Evolutionary conservation across 37 sponge, comb jelly and placozoan genomes (phyloP), one percentile per base, ranked within the genome.

Genomic region (Halichondria panicea): DNA sequence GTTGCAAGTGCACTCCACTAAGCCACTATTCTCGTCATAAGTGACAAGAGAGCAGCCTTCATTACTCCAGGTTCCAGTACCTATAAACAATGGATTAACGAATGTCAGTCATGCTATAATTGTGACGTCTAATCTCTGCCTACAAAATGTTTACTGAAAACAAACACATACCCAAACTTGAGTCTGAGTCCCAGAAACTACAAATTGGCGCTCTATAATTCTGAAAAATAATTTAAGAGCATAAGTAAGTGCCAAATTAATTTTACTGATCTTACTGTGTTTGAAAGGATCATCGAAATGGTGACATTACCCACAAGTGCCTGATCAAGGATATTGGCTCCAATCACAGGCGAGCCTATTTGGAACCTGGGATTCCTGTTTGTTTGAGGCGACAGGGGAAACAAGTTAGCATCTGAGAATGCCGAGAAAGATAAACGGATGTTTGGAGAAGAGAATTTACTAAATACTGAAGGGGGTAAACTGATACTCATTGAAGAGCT

Each of bases 1-100:
- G 56, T 55, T 55, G 56, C 56, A 55, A 55, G 56, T 55, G 56
- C 56, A 55, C 25, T n/a, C 25, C 25, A 55, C 56, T n/a, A n/a
- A n/a, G n/a, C n/a, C n/a, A 6, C 25, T 55, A n/a, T 2, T 3
- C 9, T 6, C 7, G 4, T 25, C 25, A 9, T 3, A 27, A 3
- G 25, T 6, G 25, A 2, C 8, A 3, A 55, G 2, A 2, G 56
- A 55, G 8, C 56, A 55, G 56, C 56, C 56, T 9, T 55, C 7
- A 55, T 25, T 55, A 6, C 25, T 27, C 56, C 56, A 55, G 56
- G 3, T 25, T 27, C 56, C 56, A 3, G 2, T 55, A 3, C 56
- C 56, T 55, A n/a, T 25, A 27, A 55, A 55, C 22, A 48, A 18
- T 18, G 9, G 15, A 18, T 48, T 9, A 18, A 48, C 52, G 52